A percentile compares a stretch with the other conserved stretches of the same genome.
These are phyloP conservation scores for Xestobium rufovillosum DNA, from an alignment of 2,888 invertebrate genomes.

Conservation along the genomic window DNA sequence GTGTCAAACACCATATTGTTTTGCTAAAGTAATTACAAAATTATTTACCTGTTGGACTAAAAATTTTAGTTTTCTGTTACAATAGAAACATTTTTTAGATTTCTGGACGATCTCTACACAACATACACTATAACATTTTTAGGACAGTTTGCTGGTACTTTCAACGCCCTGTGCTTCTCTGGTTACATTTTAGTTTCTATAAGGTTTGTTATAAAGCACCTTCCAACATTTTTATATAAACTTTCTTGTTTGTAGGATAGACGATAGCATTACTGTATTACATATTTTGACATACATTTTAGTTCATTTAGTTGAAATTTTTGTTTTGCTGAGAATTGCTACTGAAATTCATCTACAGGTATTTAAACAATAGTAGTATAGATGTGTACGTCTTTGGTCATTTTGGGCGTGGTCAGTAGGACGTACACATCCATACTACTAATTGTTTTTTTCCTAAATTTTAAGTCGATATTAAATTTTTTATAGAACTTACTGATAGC, in stretches of 20 bases:
- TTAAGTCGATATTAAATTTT: no score
- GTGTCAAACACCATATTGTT: not conserved
- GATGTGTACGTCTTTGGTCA: no score
- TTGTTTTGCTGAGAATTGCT: not conserved
- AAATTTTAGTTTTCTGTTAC: not conserved
- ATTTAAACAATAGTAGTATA: no score
- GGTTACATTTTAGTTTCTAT: not conserved
- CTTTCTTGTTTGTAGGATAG: not conserved
- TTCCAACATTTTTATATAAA: not conserved
- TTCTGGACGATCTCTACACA: not conserved
- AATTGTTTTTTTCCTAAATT: no score
- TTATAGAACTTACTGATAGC: no score
- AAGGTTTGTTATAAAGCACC: not conserved
- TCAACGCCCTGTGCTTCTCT: constrained; percentile 1
- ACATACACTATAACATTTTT: not conserved
- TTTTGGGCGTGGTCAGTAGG: no score
- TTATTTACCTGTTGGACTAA: not conserved
- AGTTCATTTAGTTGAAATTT: not conserved
- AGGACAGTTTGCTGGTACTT: not conserved
- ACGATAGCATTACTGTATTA: not conserved
- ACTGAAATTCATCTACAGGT: not conserved
- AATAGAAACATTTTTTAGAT: no score
- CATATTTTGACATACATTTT: constrained; percentile 1
- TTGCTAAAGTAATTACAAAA: not conserved
- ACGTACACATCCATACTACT: no score